Base-by-base conservation (phyloP, 2,113 vertebrate species). In the Oplegnathus fasciatus region DNA sequence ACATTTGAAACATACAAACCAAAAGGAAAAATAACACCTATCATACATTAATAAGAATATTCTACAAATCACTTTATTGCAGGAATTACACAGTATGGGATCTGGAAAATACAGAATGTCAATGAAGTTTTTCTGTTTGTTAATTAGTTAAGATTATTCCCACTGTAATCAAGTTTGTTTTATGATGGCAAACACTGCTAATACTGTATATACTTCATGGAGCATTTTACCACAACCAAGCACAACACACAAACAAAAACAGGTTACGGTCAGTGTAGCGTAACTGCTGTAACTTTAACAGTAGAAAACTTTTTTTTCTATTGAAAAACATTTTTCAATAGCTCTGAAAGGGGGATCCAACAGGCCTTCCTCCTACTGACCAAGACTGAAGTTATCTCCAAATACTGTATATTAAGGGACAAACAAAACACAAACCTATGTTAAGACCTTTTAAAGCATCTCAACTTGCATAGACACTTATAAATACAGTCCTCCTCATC, bases 61-160 rank as follows among this genome's bases (percentile, higher is more conserved):
- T 90, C 84, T 91, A 90, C 60, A 94, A 82, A 92, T 86, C 3
- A 68, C 44, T 93, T 95, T 94, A 94, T 91, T 94, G 88, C 75
- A 91, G 69, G 52, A 88, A 86, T 81, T 85, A 92, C 76, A 93
- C 78, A 86, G 61, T 78, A 88, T 87, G 77, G 65, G 72, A 80
- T 46, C 54, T 64, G 69, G 34, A 75, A 87, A 86, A 86, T 74
- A 89, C 54, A 85, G 78, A 87, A 62, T 67, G 44, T 48, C 2
- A 0, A 70, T 37, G 10, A 65, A 40, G 20, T 48, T 70, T 50
- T 75, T 86, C 58, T 66, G 42, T 83, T 76, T 81, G 81, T 83
- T 88, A 76, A 84, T 83, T 34, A 77, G 65, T 66, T 67, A 61
- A 37, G 58, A 87, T 64, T 48, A 50, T 48, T 68, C 52, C 18